These are phyloP conservation scores for Pseudolycoriella hygida DNA, from an alignment of 2,888 invertebrate species.

Conservation along the genomic window DNA sequence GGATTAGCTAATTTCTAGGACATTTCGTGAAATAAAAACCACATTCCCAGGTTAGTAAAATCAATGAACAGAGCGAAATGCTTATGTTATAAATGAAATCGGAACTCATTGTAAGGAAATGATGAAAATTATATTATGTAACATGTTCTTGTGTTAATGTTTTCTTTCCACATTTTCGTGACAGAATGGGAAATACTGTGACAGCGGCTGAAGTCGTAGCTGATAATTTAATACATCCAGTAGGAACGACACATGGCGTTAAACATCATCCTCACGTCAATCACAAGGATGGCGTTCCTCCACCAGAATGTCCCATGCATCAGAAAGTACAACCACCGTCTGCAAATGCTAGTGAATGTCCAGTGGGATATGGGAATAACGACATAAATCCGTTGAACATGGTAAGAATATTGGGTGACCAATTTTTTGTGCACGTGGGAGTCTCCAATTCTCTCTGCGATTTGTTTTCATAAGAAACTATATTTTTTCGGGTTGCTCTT, in stretches of 20 bases:
- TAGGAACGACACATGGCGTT: conserved; percentile 3
- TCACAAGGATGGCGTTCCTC: conserved; percentile 29
- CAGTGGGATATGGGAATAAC: conserved; percentile 40
- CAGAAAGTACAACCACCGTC: conserved; percentile 29
- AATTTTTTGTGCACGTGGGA: conserved; percentile 7
- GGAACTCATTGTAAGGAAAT: too few relatives aligned
- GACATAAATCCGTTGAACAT: conserved; percentile 74
- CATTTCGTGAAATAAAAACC: too few relatives aligned
- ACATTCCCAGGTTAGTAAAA: too few relatives aligned
- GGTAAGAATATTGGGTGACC: conserved; percentile 32
- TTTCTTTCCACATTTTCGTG: too few relatives aligned
- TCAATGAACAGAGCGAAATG: too few relatives aligned
- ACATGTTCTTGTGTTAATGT: too few relatives aligned
- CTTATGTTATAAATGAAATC: too few relatives aligned
- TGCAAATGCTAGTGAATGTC: conserved; percentile 42
- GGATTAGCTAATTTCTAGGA: too few relatives aligned
- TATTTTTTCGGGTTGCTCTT: too few relatives aligned
- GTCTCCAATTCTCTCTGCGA: background rate
- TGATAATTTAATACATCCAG: conserved; percentile 27
- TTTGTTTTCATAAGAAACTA: background rate
- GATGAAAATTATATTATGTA: too few relatives aligned
- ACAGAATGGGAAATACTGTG: conserved; percentile 40
- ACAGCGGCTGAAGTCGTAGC: conserved; percentile 37
- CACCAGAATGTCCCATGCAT: conserved; percentile 80
- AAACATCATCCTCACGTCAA: background rate